Percentiles rank a stretch among this genome's conserved stretches.
These are phyloP conservation scores for Poeciliopsis turneri DNA, from an alignment of 2,797 vertebrate genomes.

Conservation along the genomic window DNA sequence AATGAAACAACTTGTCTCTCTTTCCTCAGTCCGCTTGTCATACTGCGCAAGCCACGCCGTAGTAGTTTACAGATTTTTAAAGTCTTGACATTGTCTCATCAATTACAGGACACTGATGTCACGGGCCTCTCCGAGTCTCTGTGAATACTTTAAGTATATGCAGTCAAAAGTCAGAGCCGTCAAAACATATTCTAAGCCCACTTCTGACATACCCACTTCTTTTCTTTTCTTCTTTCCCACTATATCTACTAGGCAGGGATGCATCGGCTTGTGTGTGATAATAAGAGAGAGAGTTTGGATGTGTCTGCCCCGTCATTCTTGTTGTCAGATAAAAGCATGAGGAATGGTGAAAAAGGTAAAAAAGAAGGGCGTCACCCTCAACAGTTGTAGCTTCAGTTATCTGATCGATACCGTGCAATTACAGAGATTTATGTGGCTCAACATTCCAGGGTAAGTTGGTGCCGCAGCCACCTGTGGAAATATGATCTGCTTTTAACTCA, in stretches of 20 bases:
- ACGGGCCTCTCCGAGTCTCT: constrained; percentile 41
- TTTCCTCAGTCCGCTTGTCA: constrained; percentile 46
- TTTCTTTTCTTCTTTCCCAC: constrained; percentile 40
- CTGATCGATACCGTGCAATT: constrained; percentile 81
- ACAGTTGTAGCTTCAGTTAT: constrained; percentile 69
- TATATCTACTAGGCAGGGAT: constrained; percentile 30
- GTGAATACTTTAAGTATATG: constrained; percentile 62
- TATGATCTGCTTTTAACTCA: constrained; percentile 74
- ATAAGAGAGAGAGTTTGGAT: constrained; percentile 20
- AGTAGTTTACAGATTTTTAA: constrained; percentile 57
- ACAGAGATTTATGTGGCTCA: constrained; percentile 79
- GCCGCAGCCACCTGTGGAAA: constrained; percentile 83
- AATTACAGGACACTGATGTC: constrained; percentile 64
- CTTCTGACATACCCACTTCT: constrained; percentile 62
- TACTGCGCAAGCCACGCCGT: constrained; percentile 51
- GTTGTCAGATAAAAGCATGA: constrained; percentile 76
- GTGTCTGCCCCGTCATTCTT: constrained; percentile 62
- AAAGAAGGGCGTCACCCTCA: constrained; percentile 56
- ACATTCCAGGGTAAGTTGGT: constrained; percentile 79
- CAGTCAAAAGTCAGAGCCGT: constrained; percentile 65
- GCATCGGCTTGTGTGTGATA: constrained; percentile 31
- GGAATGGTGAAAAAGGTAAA: constrained; percentile 49
- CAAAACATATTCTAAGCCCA: constrained; percentile 49
- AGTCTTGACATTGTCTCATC: constrained; percentile 72
- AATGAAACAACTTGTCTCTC: constrained; percentile 69